Percentiles rank a stretch among this genome's conserved stretches.
phyloP scores from a whole-genome alignment of 1,140 invertebrate species.

The Papilio polyxenes region DNA sequence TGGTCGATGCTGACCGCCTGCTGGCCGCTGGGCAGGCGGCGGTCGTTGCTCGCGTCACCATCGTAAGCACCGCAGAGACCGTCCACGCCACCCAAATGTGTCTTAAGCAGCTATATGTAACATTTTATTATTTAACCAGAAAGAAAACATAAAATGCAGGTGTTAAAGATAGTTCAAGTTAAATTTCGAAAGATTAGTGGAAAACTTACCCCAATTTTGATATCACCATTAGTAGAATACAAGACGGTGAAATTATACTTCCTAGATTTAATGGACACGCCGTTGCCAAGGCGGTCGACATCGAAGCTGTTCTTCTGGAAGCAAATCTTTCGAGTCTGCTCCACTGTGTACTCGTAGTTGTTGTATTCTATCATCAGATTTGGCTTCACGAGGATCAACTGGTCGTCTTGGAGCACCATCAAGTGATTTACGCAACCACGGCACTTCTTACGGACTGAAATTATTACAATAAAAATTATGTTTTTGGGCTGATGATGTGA shows the following conservation, averaged over 20 bases:
- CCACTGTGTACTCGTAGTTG: conserved; percentile 82
- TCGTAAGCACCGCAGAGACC: conserved; percentile 91
- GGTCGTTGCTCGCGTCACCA: conserved; percentile 84
- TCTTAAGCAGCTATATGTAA: conserved; percentile 75
- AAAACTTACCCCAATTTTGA: conserved; percentile 85
- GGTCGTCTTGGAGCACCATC: conserved; percentile 80
- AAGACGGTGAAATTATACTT: conserved; percentile 87
- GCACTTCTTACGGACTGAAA: conserved; percentile 85
- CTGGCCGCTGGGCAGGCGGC: conserved; percentile 84
- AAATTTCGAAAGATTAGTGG: background rate
- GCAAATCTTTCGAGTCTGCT: conserved; percentile 86
- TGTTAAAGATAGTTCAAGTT: too few species aligned
- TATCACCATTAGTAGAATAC: conserved; percentile 85
- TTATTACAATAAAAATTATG: background rate
- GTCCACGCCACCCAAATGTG: conserved; percentile 83
- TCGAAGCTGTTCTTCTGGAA: conserved; percentile 84
- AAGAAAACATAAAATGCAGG: background rate
- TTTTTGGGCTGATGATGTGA: too few species aligned
- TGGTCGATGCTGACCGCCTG: conserved; percentile 83
- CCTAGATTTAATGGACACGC: conserved; percentile 84
- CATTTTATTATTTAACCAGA: background rate
- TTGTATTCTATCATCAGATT: conserved; percentile 86
- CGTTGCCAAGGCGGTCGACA: conserved; percentile 85
- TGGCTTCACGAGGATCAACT: conserved; percentile 83
- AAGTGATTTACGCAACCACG: conserved; percentile 82